These are phyloP conservation scores for Odontamblyopus lacepedii DNA, from an alignment of 2,797 vertebrate species.

Conservation along the genomic window DNA sequence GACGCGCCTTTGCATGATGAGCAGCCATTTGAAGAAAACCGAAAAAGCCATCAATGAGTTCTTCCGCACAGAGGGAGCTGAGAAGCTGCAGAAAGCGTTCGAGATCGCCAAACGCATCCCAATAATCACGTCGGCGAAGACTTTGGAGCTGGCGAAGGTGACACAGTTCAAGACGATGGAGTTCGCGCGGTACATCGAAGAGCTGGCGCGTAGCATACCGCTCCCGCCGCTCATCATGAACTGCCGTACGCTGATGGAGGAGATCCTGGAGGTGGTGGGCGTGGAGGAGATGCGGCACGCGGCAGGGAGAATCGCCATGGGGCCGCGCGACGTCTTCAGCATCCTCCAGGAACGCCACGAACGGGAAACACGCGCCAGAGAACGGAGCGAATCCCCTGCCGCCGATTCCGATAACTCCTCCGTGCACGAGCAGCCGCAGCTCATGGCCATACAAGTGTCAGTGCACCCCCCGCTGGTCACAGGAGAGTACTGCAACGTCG, in stretches of 20 bases:
- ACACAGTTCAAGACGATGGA: slow-evolving; percentile 97
- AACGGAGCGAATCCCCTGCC: slow-evolving; percentile 86
- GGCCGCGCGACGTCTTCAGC: slow-evolving; percentile 83
- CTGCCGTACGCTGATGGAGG: slow-evolving; percentile 83
- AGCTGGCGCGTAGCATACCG: slow-evolving; percentile 90
- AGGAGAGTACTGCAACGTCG: slow-evolving; percentile 72
- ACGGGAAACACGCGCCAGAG: slow-evolving; percentile 59
- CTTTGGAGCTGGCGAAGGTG: slow-evolving; percentile 91
- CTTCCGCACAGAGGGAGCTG: slow-evolving; percentile 90
- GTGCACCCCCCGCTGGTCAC: slow-evolving; percentile 83
- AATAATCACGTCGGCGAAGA: slow-evolving; percentile 92
- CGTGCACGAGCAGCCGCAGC: slow-evolving; percentile 89
- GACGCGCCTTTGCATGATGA: slow-evolving; percentile 91
- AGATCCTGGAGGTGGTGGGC: slow-evolving; percentile 95
- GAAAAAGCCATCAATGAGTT: slow-evolving; percentile 95
- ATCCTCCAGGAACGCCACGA: slow-evolving; percentile 81
- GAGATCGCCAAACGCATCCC: slow-evolving; percentile 96
- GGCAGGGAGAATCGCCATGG: slow-evolving; percentile 30
- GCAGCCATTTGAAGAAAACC: slow-evolving; percentile 91
- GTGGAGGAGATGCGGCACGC: slow-evolving; percentile 96
- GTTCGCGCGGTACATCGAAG: slow-evolving; percentile 92
- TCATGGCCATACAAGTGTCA: slow-evolving; percentile 96
- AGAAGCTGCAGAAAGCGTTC: slow-evolving; percentile 94
- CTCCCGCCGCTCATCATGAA: slow-evolving; percentile 91
- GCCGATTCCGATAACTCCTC: slow-evolving; percentile 92